A percentile compares a stretch with the other conserved stretches of the same genome.
phyloP scores from a whole-genome alignment of 2,113 vertebrate species.

The Beaufortia kweichowensis region DNA sequence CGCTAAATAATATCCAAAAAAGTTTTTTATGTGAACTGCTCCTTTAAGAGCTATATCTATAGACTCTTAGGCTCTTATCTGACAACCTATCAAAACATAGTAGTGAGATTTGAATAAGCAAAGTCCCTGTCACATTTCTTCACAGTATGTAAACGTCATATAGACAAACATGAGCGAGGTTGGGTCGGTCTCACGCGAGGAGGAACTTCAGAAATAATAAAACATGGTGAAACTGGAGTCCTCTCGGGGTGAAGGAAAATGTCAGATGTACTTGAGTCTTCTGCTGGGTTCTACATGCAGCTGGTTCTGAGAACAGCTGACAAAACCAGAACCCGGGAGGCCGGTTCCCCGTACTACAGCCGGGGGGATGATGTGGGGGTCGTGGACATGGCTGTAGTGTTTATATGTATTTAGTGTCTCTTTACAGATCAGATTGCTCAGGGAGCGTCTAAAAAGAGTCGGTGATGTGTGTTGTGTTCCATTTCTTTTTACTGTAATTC shows the following conservation, averaged over 20 bases:
- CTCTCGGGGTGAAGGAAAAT: background rate
- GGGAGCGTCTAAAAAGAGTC: conserved; percentile 31
- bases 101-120: no score
- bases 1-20: no score
- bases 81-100: no score
- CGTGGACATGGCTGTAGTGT: conserved; percentile 22
- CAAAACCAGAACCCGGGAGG: conserved; percentile 64
- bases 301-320: conserved; percentile 76
- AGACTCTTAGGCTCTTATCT: no score
- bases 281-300: conserved; percentile 32
- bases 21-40: no score
- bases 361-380: conserved; percentile 42
- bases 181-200: background rate
- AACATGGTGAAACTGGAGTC: background rate
- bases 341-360: conserved; percentile 71
- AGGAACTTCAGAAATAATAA: background rate
- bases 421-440: conserved; percentile 22
- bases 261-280: background rate
- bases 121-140: no score
- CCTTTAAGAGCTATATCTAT: no score
- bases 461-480: background rate
- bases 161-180: background rate
- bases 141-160: no score
- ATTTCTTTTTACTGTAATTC: no score
- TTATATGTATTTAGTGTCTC: conserved; percentile 41